Base-by-base conservation (phyloP, 1,140 invertebrate genomes). In the Streblospio benedicti region DNA sequence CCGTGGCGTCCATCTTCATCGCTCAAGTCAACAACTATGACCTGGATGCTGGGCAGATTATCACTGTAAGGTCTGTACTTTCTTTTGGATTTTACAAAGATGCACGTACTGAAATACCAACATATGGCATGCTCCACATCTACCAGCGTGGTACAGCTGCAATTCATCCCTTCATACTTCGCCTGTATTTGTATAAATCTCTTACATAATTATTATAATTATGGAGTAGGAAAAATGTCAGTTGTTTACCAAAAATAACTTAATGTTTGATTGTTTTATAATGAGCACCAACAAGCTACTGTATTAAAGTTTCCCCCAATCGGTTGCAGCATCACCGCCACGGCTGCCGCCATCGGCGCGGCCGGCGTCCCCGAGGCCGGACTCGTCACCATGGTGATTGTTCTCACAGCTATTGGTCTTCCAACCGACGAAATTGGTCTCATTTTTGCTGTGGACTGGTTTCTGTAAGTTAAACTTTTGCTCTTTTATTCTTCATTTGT, bases 401-500 rank as follows among this genome's bases (percentile, higher is more conserved):
- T 97, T 31, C 78, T 97, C 59, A 91, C 93, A 69, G 92, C 91
- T 2, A 88, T 97, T 50, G 91, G 91, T 28, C 80, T 97, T 49
- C 91, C 92, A 43, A 86, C 90, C 12, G 87, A 92, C 73, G 91
- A 96, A 72, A 87, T 96, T 20, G 88, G 89, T 6, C 83, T 94
- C 23, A 93, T 97, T 68, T 85, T 96, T 56, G 91, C 93, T 12
- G 89, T 96, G n/a, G 93, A 97, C 80, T 97, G 93, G 93, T 81
- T 97, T 31, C 80, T 97, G 91, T 95, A 81, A 88, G 89, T 43
- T 16, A 3, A 23, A 23, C 16, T 14, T 41, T 58, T 44, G 5
- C 16, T 27, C 38, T 16, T 31, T 44, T 31, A 4, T n/a, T n/a
- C n/a, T n/a, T n/a, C n/a, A n/a, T n/a, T n/a, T n/a, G n/a, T n/a